Conservation (phyloP, 1,140 invertebrate genomes). For the Ceratitis capitata region DNA sequence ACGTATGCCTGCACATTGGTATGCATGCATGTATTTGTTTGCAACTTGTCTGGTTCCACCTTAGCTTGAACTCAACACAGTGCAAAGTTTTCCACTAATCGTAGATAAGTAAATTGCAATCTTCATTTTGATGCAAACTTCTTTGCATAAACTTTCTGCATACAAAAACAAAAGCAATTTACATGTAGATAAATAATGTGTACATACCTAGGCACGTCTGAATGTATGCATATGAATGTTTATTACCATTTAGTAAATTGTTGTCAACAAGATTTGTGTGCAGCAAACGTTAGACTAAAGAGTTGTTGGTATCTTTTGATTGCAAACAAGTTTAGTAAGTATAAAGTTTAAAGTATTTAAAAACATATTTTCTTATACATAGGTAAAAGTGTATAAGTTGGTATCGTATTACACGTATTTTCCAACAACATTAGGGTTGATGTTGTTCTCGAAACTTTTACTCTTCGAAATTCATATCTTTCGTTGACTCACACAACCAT, state of each 20-base stretch:
- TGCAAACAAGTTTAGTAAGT: neutral
- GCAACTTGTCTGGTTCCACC: neutral
- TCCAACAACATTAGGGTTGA: too few relatives aligned
- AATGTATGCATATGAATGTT: neutral
- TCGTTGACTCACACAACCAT: too few relatives aligned
- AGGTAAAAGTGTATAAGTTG: too few relatives aligned
- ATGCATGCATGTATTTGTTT: too few relatives aligned
- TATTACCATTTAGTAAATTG: neutral
- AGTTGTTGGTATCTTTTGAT: neutral
- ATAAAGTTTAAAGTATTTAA: too few relatives aligned
- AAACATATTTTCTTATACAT: too few relatives aligned
- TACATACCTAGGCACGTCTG: neutral
- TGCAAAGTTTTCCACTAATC: constrained; percentile 3
- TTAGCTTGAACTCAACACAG: neutral
- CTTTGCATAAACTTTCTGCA: constrained; percentile 4
- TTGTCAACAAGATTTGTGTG: neutral
- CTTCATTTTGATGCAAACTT: neutral
- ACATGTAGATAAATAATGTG: neutral
- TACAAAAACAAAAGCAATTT: too few relatives aligned
- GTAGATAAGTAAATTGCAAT: constrained; percentile 33
- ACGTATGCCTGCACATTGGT: neutral
- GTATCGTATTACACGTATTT: too few relatives aligned
- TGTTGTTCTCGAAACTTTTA: too few relatives aligned
- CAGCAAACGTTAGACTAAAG: neutral
- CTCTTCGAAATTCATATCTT: too few relatives aligned